Evolutionary conservation across 2,113 vertebrate genomes (phyloP).

Genomic region (Hypocryptadius cinnamomeus): DNA sequence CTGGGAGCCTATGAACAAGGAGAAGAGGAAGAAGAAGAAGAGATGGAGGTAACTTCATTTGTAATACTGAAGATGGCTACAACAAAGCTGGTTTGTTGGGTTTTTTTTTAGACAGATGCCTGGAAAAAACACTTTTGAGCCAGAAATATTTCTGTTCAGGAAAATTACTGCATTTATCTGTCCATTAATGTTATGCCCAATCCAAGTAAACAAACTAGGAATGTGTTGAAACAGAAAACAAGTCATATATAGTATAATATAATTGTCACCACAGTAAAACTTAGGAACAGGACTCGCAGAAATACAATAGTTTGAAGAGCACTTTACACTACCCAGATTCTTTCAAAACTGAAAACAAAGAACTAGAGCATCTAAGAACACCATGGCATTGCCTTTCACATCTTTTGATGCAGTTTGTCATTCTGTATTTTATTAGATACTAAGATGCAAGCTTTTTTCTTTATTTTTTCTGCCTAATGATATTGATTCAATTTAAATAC

Average conservation of each 20-base stretch:
- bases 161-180: background rate
- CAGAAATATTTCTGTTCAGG: background rate
- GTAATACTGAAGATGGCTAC: background rate
- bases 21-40: slow-evolving; percentile 87
- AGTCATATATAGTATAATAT: background rate
- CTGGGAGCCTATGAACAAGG: slow-evolving; percentile 85
- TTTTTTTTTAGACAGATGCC: background rate
- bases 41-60: slow-evolving; percentile 80
- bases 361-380: background rate
- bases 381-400: background rate
- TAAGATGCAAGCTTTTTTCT: background rate
- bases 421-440: background rate
- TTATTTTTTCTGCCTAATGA: background rate
- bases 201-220: background rate
- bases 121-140: background rate
- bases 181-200: background rate
- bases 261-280: background rate
- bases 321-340: background rate
- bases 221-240: background rate
- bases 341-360: background rate
- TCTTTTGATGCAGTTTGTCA: background rate
- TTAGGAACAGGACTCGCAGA: background rate
- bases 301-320: background rate
- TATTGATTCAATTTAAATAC: background rate
- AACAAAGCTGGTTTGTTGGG: background rate